Base-by-base conservation (phyloP, 2,113 vertebrate species). In the Oreochromis aureus region DNA sequence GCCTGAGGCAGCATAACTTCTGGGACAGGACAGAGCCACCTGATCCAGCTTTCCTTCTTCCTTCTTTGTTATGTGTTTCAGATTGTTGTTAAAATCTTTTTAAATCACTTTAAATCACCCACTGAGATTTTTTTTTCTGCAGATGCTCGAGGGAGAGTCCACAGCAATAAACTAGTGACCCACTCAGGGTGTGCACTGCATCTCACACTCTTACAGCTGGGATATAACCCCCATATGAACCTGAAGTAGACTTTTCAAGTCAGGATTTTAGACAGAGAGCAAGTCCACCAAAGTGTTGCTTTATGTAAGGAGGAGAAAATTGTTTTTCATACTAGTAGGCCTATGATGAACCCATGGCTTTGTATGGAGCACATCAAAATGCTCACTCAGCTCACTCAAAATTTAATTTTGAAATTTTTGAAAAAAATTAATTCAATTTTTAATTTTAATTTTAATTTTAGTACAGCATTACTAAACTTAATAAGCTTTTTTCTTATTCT, bases 381-480 rank as follows among this genome's bases (percentile, higher is more conserved):
- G n/a, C 82, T 93, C 82, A 87, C 61, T 92, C 90, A 94, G 91
- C 87, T 88, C 82, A 58, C 80, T 92, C 30, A 19, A 34, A 61
- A 18, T 32, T 59, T 58, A 27, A 27, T 27, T 27, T 27, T 27
- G 27, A 27, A 27, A 27, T 27, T 27, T 27, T 27, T 3, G 4
- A 27, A 27, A 27, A 27, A 27, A 27, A 27, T 27, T 27, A 27
- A 27, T 27, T 27, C 27, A 27, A 27, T 27, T 27, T 27, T 27
- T 4, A 27, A 59, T 32, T 59, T 58, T 0, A 1, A 3, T 58
- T 30, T 15, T 58, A 58, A 4, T 59, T 18, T 61, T 34, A 19
- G 16, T 19, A 61, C 9, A 61, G 8, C 30, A 19, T 61, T 61
- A 61, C 0, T 32, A 61, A 10, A 61, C 58, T 36, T 66, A 18